Conservation (phyloP, 1,140 invertebrate genomes). For the Paraescarpia echinospica region DNA sequence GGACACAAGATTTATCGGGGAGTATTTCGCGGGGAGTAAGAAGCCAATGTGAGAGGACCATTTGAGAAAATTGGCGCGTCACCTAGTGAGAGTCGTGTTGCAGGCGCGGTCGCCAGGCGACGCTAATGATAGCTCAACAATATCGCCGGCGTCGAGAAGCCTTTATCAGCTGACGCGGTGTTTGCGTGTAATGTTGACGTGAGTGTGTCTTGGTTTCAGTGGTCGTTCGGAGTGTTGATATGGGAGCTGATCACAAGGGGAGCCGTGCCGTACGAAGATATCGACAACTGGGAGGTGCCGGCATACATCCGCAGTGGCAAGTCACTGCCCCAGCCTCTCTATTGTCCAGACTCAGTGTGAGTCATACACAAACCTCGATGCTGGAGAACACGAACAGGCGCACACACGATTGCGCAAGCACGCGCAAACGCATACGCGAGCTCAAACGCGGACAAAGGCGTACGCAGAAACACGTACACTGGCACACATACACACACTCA, state of each 20-base stretch:
- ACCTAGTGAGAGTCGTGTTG: background rate
- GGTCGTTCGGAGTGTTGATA: constrained; percentile 93
- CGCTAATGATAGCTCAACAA: background rate
- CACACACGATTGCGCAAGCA: background rate
- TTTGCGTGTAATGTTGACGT: background rate
- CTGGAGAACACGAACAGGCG: background rate
- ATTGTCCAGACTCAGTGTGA: constrained; percentile 71
- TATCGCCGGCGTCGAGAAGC: background rate
- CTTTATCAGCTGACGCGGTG: background rate
- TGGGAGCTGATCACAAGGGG: constrained; percentile 96
- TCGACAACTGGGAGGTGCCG: constrained; percentile 81
- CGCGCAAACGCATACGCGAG: background rate
- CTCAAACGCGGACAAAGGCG: too few species aligned
- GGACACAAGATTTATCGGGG: too few species aligned
- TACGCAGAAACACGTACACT: too few species aligned
- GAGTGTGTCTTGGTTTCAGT: constrained; percentile 61
- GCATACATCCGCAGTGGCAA: constrained; percentile 11
- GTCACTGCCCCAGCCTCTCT: constrained; percentile 74
- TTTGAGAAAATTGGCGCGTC: background rate
- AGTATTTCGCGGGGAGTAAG: background rate
- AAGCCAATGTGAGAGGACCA: background rate
- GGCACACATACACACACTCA: too few species aligned
- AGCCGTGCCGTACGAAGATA: constrained; percentile 93
- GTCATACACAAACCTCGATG: background rate
- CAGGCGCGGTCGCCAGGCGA: background rate